A percentile compares a stretch with the other conserved stretches of the same genome.
These are phyloP conservation scores for Lipophrys pholis DNA, from an alignment of 2,113 vertebrate species.

Conservation along the genomic window DNA sequence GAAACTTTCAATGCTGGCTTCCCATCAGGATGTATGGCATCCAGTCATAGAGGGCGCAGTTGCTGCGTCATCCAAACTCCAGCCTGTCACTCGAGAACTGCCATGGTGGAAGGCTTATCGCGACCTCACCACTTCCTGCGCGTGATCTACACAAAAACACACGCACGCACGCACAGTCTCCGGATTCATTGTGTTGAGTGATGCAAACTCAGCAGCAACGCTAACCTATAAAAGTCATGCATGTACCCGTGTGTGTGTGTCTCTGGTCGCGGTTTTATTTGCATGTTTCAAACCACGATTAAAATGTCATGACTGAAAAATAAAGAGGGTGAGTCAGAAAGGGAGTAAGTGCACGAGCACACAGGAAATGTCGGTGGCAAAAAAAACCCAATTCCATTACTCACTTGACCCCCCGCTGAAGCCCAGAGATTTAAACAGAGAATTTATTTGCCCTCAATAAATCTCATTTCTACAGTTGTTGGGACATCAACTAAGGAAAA, in stretches of 20 bases:
- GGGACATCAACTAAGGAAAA: too few relatives aligned
- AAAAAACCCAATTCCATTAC: not conserved
- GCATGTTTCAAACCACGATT: not conserved
- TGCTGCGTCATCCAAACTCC: conserved; percentile 17
- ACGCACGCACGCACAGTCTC: conserved; percentile 36
- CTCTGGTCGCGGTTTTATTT: not conserved
- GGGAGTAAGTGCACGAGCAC: conserved; percentile 45
- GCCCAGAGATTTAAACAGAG: not conserved
- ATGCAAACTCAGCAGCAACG: conserved; percentile 65
- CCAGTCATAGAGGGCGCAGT: conserved; percentile 17
- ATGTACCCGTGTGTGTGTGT: not conserved
- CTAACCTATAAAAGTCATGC: conserved; percentile 4
- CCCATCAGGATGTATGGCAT: conserved; percentile 10
- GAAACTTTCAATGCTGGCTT: conserved; percentile 30
- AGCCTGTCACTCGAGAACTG: conserved; percentile 37
- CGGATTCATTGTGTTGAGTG: conserved; percentile 58
- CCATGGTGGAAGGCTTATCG: conserved; percentile 54
- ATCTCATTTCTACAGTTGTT: too few relatives aligned
- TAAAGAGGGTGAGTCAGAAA: conserved; percentile 49
- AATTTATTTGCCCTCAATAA: conserved; percentile 18
- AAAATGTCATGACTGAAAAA: conserved; percentile 26
- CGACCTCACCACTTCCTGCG: conserved; percentile 57
- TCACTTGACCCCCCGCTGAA: not conserved
- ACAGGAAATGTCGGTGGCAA: conserved; percentile 8
- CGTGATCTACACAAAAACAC: not conserved